Conservation (phyloP, 2,113 vertebrate species). For the Electrona antarctica region DNA sequence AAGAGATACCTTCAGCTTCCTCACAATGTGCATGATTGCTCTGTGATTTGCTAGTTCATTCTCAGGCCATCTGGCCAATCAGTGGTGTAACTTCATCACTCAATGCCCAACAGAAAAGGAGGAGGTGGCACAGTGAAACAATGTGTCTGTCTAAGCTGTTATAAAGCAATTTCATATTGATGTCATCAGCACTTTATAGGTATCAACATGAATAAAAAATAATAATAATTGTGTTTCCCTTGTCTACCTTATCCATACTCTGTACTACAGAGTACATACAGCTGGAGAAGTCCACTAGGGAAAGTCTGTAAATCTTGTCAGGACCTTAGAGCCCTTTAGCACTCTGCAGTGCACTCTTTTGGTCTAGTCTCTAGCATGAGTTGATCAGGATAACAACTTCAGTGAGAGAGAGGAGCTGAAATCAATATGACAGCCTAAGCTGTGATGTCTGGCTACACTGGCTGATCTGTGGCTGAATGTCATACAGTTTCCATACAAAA, state of each 20-base stretch:
- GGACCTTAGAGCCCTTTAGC: not conserved
- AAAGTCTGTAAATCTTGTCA: not conserved
- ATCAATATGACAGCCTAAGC: slow-evolving; percentile 37
- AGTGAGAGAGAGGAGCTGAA: slow-evolving; percentile 24
- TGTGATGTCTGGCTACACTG: slow-evolving; percentile 25
- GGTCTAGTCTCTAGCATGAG: slow-evolving; percentile 12
- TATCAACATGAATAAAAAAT: too few species aligned
- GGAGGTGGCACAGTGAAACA: too few species aligned
- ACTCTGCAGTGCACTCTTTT: slow-evolving; percentile 1
- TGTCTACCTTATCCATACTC: too few species aligned
- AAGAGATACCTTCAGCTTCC: too few species aligned
- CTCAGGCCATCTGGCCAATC: slow-evolving; percentile 5
- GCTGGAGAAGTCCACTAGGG: not conserved
- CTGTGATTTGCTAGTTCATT: not conserved
- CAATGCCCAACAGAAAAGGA: too few species aligned
- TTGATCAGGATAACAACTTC: slow-evolving; percentile 35
- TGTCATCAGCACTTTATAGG: too few species aligned
- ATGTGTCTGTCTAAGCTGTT: too few species aligned
- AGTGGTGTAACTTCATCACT: not conserved
- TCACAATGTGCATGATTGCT: too few species aligned
- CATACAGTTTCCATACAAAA: not conserved
- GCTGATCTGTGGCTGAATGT: slow-evolving; percentile 15
- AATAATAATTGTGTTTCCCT: too few species aligned
- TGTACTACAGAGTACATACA: not conserved
- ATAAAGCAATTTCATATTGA: too few species aligned